These are phyloP conservation scores for Ahaetulla prasina DNA, from an alignment of 2,113 vertebrate genomes.

Conservation along the genomic window DNA sequence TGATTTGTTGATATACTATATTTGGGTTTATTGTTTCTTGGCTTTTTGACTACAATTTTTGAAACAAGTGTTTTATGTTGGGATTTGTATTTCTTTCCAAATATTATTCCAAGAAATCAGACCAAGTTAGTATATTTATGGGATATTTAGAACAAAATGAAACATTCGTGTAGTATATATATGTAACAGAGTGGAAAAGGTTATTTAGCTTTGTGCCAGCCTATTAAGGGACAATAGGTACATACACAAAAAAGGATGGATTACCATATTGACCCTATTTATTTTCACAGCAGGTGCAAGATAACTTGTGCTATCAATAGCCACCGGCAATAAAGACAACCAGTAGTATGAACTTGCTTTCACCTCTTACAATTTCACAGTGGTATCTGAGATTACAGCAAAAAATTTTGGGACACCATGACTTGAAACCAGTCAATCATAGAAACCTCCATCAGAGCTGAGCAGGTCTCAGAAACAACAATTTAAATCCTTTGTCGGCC, in stretches of 20 bases:
- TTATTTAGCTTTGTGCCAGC: constrained; percentile 21
- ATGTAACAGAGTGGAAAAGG: constrained; percentile 6
- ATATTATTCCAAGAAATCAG: background rate
- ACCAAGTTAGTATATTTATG: background rate
- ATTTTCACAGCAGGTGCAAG: constrained; percentile 42
- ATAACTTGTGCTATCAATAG: constrained; percentile 40
- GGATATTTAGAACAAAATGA: background rate
- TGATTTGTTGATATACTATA: background rate
- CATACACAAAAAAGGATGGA: background rate
- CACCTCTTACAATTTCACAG: constrained; percentile 41
- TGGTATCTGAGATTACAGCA: constrained; percentile 44
- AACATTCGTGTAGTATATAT: background rate
- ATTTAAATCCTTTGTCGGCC: constrained; percentile 27
- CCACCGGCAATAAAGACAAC: constrained; percentile 39
- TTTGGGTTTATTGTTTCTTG: background rate
- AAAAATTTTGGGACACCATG: constrained; percentile 47
- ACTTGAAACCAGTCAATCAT: constrained; percentile 29
- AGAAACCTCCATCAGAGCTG: constrained; percentile 1
- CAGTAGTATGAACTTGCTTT: constrained; percentile 41
- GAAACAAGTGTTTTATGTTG: background rate
- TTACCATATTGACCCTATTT: constrained; percentile 16
- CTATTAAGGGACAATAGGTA: constrained; percentile 18
- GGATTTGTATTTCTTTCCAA: background rate
- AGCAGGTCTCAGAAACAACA: constrained; percentile 24
- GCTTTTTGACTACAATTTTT: background rate